Base-by-base conservation (phyloP, 2,113 vertebrate species). In the Trichomycterus rosablanca region DNA sequence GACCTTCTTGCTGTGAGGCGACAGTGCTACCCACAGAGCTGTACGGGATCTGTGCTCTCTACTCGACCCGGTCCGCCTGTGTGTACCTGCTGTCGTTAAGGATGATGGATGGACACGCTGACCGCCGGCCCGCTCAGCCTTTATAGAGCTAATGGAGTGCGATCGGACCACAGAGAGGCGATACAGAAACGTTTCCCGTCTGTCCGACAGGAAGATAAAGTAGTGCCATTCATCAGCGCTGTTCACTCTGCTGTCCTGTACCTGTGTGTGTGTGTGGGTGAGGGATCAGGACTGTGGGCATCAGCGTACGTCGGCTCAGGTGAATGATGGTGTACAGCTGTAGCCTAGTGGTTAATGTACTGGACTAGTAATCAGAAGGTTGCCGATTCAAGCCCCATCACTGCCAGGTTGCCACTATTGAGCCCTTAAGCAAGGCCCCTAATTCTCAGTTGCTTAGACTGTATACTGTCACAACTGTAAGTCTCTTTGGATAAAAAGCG, bases 81-180 rank as follows among this genome's bases (percentile, higher is more conserved):
- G 26, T 53, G 66, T 61, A 56, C 20, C 15, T 16, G 34, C 10
- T 54, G 35, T 56, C 24, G 34, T 62, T 71, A 5, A 57, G 44
- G 19, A 46, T 66, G 69, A 71, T 49, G 18, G 23, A 71, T 71
- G 40, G 54, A 48, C 28, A 4, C 24, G 50, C 42, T 26, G 15
- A 56, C 24, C 30, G 37, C 35, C 15, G n/a, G 34, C 42, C 45
- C 37, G 32, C 51, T 50, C 40, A 46, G 50, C 57, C 48, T 34
- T 46, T 65, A 65, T 64, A 59, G 48, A 70, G 34, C 55, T 71
- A 71, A 71, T 71, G 63, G 68, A 61, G 63, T 46, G 26, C 28
- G 59, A 44, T 49, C 35, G 7, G 15, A 43, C 44, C 37, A 61
- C 35, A 48, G 59, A 71, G 43, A 66, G 59, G 35, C 49, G n/a